Base-by-base conservation (phyloP, 2,113 vertebrate genomes). In the Pomatostomus ruficeps region DNA sequence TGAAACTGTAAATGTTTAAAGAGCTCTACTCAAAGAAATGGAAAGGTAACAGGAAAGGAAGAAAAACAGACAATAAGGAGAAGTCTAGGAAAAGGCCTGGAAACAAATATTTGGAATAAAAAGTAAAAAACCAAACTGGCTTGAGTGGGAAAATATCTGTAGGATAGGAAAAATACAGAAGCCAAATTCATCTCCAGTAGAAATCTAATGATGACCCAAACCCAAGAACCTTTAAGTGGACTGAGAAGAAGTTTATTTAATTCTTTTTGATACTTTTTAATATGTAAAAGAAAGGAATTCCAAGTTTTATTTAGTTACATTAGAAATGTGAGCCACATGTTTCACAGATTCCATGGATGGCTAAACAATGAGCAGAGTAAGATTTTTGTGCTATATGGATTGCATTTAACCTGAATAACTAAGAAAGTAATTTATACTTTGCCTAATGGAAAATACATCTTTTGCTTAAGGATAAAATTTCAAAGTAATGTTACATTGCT, bases 1-100 rank as follows among this genome's bases (percentile, higher is more conserved):
- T 87, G 73, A 91, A 95, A 96, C 35, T 49, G 61, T 84, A 90
- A 95, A 88, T 59, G 57, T 93, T 95, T 93, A 71, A 96, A 96
- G 73, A 91, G 67, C 28, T 84, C 84, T 43, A 76, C 42, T 75
- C 1, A 0, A 85, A 76, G 42, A 93, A 71, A 67, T 0, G 1
- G 51, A 95, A 93, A 90, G 29, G 31, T 58, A 89, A 74, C 5
- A 61, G 46, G 15, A 94, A 83, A 91, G 43, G 31, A 91, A 51
- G 46, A 46, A 90, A 90, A 89, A 38, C 18, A 86, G 45, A 61
- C 16, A 52, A 51, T 43, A 78, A 74, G 75, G 10, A 87, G 31
- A 58, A 54, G 21, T 10, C 21, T 46, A 79, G 24, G 29, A 66
- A 93, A 95, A 76, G 22, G 14, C 43, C 83, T 76, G 49, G 63